phyloP scores from a whole-genome alignment of 2,797 vertebrate species.

The Thunnus albacares region DNA sequence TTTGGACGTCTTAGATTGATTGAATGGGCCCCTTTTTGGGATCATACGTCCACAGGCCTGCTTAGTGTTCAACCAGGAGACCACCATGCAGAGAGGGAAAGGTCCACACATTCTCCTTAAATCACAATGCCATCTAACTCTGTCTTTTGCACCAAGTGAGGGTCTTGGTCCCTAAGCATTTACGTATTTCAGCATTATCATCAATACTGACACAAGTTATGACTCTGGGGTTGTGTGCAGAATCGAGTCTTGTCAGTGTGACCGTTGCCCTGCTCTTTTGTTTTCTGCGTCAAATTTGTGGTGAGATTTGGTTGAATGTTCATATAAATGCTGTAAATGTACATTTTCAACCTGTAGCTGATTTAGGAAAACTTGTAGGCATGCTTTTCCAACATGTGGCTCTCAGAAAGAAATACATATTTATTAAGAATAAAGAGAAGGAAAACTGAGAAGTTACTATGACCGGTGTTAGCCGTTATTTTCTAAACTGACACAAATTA shows the following conservation, averaged over 20 bases:
- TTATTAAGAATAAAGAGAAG: neutral
- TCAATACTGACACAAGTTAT: constrained; percentile 12
- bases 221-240: neutral
- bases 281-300: neutral
- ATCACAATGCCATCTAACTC: constrained; percentile 33
- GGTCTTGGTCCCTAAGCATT: constrained; percentile 31
- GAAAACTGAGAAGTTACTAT: neutral
- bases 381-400: neutral
- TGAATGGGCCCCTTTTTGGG: constrained; percentile 72
- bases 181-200: constrained; percentile 36
- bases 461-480: neutral
- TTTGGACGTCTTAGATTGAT: constrained; percentile 76
- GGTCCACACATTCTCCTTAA: constrained; percentile 52
- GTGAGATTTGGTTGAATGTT: neutral
- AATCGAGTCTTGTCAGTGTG: neutral
- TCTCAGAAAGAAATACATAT: neutral
- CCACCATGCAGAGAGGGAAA: constrained; percentile 68
- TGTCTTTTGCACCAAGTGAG: constrained; percentile 9
- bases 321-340: neutral
- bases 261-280: neutral
- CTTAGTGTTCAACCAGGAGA: constrained; percentile 73
- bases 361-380: neutral
- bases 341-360: constrained; percentile 1
- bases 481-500: neutral
- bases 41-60: constrained; percentile 70